Evolutionary conservation across 1,140 invertebrate species (phyloP), one percentile per base, ranked within the genome.

Genomic region (Bombyx mandarina): DNA sequence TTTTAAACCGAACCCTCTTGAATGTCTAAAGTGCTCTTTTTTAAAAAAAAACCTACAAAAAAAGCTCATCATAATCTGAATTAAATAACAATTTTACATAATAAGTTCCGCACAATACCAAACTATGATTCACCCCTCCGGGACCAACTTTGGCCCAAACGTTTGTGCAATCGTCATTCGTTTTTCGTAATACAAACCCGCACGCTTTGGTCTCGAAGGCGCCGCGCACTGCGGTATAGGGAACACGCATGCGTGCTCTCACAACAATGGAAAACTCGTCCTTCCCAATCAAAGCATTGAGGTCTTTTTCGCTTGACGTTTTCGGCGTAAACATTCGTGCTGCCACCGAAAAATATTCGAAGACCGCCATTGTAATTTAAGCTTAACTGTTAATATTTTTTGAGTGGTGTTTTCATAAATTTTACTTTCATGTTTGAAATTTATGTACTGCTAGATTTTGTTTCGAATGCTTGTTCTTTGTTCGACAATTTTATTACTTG

Each of bases 191-290:
- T 47, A 47, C 45, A 10, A 57, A 63, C 60, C 60, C 65, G 66
- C 70, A 73, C 70, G 70, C 66, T 69, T 62, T 47, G 54, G 69
- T 67, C 73, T 66, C 52, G 54, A 55, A 62, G 73, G 73, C 73
- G 73, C 73, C 73, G 73, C 73, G 73, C 73, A 75, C 73, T 75
- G 71, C 73, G 73, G 71, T 75, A 75, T 60, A 62, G 35, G 52
- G 49, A 72, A 62, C 60, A 59, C 61, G 61, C 61, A 63, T 63
- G 61, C 61, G 61, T 63, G n/a, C 26, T 35, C 26, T 35, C 4
- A 35, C 26, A 35, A 35, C 26, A 35, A 35, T 35, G 1, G 26
- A 35, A 35, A 35, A 35, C 26, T 35, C 26, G 26, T 2, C 26
- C 26, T 0, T 35, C 0, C 26, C 26, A 35, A 35, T 35, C 26